Base-by-base conservation (phyloP, 2,113 vertebrate genomes). In the Eira barbara region DNA sequence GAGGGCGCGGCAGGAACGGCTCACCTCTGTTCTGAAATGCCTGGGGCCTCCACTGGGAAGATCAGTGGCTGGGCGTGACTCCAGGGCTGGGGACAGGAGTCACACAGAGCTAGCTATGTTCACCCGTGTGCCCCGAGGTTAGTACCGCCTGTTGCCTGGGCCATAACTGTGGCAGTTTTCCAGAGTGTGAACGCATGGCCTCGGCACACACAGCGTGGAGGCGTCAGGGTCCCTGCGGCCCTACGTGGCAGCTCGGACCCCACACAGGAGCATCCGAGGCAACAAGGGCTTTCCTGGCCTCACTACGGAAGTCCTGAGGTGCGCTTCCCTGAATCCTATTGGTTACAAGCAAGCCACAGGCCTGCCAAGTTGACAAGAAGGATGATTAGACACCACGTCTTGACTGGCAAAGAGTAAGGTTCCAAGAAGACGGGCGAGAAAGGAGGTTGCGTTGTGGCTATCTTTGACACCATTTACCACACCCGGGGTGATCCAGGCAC, bases 111-210 rank as follows among this genome's bases (percentile, higher is more conserved):
- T 34, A 29, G 42, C 10, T 34, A 9, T 29, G 39, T 36, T 52
- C 29, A 88, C 55, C 18, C 15, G 11, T 1, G 1, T n/a, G 25
- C 29, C 34, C 20, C 3, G 13, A 39, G 71, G 49, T 31, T 27
- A 47, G 17, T 1, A 17, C 39, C 27, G 74, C n/a, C 83, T 57
- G 4, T 21, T 55, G 10, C 25, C 57, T 36, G 0, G 34, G 23
- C 42, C 45, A 20, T 20, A 5, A 17, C 21, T 17, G 31, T 36
- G 49, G 21, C 55, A 31, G 39, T 67, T 92, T 74, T 59, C n/a
- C 27, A 6, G n/a, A 63, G 18, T 47, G 45, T 31, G 36, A 14
- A 0, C 0, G 7, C 23, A 1, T 34, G 31, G 67, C 76, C 3
- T 74, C 31, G 0, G 21, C 85, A 76, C 49, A 82, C n/a, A 17